Evolutionary conservation across 2,113 vertebrate species (phyloP).

Genomic region (Nycticryphes semicollaris): DNA sequence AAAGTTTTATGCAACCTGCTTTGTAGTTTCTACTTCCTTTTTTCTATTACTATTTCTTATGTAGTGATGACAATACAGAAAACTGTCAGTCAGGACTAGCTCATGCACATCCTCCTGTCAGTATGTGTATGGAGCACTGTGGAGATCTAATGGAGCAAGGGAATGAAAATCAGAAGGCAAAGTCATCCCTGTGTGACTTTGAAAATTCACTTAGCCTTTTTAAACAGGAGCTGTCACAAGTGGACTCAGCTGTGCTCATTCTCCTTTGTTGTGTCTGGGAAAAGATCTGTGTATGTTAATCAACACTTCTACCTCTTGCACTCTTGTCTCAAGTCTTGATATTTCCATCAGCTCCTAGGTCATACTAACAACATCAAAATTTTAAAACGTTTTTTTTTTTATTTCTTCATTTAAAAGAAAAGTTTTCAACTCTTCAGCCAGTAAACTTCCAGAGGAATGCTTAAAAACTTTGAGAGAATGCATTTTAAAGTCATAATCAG

Average conservation of each 20-base stretch:
- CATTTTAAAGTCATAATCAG: background rate
- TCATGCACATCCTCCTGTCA: conserved; percentile 26
- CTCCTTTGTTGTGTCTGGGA: background rate
- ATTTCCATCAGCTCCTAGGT: background rate
- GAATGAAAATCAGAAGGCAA: background rate
- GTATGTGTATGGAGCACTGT: background rate
- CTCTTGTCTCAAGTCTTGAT: background rate
- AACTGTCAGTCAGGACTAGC: conserved; percentile 4
- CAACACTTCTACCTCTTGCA: background rate
- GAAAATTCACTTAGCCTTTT: conserved; percentile 32
- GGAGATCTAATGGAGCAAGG: conserved; percentile 36
- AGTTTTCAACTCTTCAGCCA: background rate
- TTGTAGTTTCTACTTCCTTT: background rate
- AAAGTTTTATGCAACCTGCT: background rate
- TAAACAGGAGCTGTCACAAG: background rate
- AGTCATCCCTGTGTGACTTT: conserved; percentile 17
- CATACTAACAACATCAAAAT: background rate
- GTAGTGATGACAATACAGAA: background rate
- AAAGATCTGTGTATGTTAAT: background rate
- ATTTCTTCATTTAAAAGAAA: background rate
- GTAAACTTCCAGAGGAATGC: background rate
- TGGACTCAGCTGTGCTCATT: background rate
- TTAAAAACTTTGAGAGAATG: background rate
- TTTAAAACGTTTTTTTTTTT: background rate
- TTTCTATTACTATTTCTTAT: background rate